Evolutionary conservation across 2,113 vertebrate genomes (phyloP).

Genomic region (Cebus imitator): DNA sequence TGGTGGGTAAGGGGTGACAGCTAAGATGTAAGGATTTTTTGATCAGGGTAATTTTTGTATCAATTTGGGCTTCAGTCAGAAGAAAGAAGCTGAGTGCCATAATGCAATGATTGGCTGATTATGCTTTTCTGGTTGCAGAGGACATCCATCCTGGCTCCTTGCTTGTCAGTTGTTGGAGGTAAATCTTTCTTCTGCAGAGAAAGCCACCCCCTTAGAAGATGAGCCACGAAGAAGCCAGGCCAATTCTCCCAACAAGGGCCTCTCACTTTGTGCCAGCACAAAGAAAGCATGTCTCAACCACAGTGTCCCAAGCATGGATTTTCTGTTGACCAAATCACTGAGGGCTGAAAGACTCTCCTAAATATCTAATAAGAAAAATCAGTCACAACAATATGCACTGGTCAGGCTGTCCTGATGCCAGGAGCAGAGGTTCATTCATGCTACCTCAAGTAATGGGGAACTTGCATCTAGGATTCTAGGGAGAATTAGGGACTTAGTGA

Average conservation of each 20-base stretch:
- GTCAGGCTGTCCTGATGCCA: neutral
- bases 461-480: neutral
- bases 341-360: neutral
- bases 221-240: neutral
- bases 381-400: neutral
- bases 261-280: neutral
- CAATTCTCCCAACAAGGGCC: neutral
- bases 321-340: neutral
- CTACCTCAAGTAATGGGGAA: neutral
- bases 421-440: neutral
- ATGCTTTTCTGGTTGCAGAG: neutral
- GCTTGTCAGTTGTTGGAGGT: neutral
- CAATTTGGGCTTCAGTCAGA: neutral
- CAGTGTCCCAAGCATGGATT: neutral
- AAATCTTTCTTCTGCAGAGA: neutral
- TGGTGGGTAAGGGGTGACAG: neutral
- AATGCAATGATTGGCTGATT: neutral
- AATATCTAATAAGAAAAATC: too few relatives aligned
- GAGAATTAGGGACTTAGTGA: neutral
- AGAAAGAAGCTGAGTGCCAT: neutral
- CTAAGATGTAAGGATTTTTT: neutral
- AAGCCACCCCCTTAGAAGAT: fast-evolving
- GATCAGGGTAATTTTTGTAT: neutral
- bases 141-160: neutral
- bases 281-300: neutral